Conservation (phyloP, 2,888 invertebrate species). For the Arge pagana region DNA sequence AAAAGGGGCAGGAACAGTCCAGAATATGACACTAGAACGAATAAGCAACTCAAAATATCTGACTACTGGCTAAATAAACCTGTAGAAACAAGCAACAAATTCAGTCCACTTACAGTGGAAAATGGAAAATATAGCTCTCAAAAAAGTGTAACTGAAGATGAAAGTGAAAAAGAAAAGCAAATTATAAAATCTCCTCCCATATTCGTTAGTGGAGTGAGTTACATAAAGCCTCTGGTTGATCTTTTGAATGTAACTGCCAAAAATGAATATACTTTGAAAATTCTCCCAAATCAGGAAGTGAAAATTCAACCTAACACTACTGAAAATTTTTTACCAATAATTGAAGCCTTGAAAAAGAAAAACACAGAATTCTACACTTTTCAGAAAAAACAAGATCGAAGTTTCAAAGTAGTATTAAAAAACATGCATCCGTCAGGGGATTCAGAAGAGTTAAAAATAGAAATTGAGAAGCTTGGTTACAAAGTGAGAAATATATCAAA, state of each 20-base stretch:
- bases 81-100: neutral
- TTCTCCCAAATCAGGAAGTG: neutral
- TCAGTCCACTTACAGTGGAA: too few species aligned
- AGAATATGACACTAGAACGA: neutral
- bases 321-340: neutral
- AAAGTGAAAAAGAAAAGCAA: neutral
- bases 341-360: slow-evolving; percentile 14
- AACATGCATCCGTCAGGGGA: slow-evolving; percentile 24
- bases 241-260: neutral
- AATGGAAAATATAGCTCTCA: too few species aligned
- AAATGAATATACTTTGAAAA: slow-evolving; percentile 6
- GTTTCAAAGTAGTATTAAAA: slow-evolving; percentile 28
- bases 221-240: neutral
- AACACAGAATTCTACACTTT: slow-evolving; percentile 28
- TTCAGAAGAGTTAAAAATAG: slow-evolving; percentile 14
- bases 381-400: slow-evolving; percentile 25
- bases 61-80: slow-evolving; percentile 5
- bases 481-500: slow-evolving; percentile 26
- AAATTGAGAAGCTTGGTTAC: slow-evolving; percentile 22
- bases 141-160: neutral
- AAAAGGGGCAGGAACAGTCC: neutral
- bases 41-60: neutral
- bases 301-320: neutral
- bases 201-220: neutral
- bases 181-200: neutral